Evolutionary conservation across 2,888 invertebrate species (phyloP).

Genomic region (Andrena camellia): DNA sequence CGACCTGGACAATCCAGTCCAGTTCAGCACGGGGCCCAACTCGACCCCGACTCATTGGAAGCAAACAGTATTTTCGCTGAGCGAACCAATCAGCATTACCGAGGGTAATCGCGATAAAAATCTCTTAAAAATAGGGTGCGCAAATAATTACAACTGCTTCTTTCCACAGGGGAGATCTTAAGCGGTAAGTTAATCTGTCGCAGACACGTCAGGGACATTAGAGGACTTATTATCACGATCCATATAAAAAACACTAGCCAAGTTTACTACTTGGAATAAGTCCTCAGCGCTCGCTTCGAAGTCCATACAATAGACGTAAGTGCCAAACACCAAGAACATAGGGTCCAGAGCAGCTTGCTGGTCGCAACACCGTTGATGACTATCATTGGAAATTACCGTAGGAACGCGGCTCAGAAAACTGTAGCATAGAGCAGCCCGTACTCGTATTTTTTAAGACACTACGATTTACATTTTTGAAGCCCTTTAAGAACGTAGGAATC

Average conservation of each 20-base stretch:
- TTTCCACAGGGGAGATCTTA: conserved; percentile 86
- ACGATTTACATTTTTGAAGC: conserved; percentile 28
- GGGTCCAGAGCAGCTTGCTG: conserved; percentile 64
- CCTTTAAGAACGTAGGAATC: conserved; percentile 19
- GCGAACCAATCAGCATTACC: conserved; percentile 90
- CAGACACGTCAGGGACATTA: conserved; percentile 90
- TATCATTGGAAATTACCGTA: conserved; percentile 42
- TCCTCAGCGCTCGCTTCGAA: conserved; percentile 50
- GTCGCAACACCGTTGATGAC: conserved; percentile 44
- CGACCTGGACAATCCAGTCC: conserved; percentile 89
- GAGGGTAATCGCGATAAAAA: conserved; percentile 85
- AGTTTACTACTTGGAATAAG: conserved; percentile 82
- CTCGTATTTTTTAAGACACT: conserved; percentile 29
- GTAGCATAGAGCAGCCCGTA: conserved; percentile 21
- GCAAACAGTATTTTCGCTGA: conserved; percentile 95
- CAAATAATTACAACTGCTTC: conserved; percentile 3
- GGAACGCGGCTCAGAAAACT: conserved; percentile 9
- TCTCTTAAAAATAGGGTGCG: neutral
- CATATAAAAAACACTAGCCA: conserved; percentile 85
- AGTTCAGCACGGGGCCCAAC: conserved; percentile 93
- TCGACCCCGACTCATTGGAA: conserved; percentile 96
- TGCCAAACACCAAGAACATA: conserved; percentile 65
- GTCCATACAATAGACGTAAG: conserved; percentile 60
- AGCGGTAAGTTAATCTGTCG: conserved; percentile 91
- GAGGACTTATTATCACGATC: conserved; percentile 91